Evolutionary conservation across 2,113 vertebrate genomes (phyloP).

Genomic region (Callorhinus ursinus): DNA sequence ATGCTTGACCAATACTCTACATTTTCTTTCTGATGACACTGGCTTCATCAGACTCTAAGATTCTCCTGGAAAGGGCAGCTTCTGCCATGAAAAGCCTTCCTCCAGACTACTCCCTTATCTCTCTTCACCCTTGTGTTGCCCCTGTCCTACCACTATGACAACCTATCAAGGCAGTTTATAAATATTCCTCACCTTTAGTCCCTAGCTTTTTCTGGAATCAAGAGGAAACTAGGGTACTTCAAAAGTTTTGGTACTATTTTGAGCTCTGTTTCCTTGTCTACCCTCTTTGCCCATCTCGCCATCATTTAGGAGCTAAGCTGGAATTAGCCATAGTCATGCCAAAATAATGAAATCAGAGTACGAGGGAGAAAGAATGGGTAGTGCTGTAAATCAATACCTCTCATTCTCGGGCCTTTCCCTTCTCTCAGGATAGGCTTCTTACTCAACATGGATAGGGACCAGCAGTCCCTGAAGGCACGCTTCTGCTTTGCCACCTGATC

Average conservation of each 20-base stretch:
- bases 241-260: not conserved
- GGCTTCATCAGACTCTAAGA: not conserved
- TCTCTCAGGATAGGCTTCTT: constrained; percentile 53
- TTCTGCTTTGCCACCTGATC: constrained; percentile 39
- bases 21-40: not conserved
- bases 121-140: not conserved
- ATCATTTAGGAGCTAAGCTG: constrained; percentile 19
- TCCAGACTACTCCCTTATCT: not conserved
- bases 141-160: not conserved
- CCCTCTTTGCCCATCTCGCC: constrained; percentile 1
- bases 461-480: not conserved
- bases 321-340: constrained; percentile 17
- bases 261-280: constrained; percentile 50
- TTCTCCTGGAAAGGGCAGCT: not conserved
- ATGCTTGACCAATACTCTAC: not conserved
- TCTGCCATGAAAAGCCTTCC: not conserved
- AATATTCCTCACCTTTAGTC: not conserved
- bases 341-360: constrained; percentile 30
- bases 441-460: not conserved
- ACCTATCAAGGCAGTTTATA: not conserved
- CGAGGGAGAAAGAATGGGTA: constrained; percentile 55
- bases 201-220: not conserved
- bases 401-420: not conserved
- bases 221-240: constrained; percentile 20
- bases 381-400: constrained; percentile 4